Base-by-base conservation (phyloP, 2,888 invertebrate species). In the Diabrotica balteata region DNA sequence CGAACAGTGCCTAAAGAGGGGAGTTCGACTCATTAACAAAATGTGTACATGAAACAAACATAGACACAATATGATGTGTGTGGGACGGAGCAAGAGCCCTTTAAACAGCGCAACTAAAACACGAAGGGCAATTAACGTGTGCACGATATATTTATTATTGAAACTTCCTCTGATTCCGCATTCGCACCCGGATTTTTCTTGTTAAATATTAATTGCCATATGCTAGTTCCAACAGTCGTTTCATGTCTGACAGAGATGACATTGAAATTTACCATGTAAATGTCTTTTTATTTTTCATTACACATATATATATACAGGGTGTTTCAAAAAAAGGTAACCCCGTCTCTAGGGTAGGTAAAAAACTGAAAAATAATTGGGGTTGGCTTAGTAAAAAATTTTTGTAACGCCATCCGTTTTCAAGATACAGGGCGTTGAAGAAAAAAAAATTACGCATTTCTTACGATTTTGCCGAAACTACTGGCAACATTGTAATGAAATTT, bases 141-240 rank as follows among this genome's bases (percentile, higher is more conserved):
- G 52, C 62, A 50, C 67, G 71, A 71, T 70, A 70, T 73, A 73
- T 73, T 71, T 67, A 73, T 73, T 69, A 73, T 71, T 71, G 66
- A 73, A 73, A 73, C 73, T 68, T 73, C 73, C 73, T 71, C 71
- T 69, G 63, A 66, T 68, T 68, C 60, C 54, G 60, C 63, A 63
- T 52, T 65, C 59, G 52, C 55, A 42, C 57, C 66, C 73, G 73
- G 73, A 73, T 70, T 71, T 70, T 68, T 71, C 59, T 68, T 62
- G 68, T 73, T 73, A 73, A 59, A 58, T 47, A 67, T 73, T 68
- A 68, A 72, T 70, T 57, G 66, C 45, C 47, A 60, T 47, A 47
- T 10, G 47, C 47, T 10, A 10, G 45, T 45, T 17, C 43, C 55
- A 54, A 45, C 55, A 45, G 45, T 45, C 22, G 32, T 44, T 45